These are phyloP conservation scores for Anthoptus insignis DNA, from an alignment of 2,888 invertebrate species.

Conservation along the genomic window DNA sequence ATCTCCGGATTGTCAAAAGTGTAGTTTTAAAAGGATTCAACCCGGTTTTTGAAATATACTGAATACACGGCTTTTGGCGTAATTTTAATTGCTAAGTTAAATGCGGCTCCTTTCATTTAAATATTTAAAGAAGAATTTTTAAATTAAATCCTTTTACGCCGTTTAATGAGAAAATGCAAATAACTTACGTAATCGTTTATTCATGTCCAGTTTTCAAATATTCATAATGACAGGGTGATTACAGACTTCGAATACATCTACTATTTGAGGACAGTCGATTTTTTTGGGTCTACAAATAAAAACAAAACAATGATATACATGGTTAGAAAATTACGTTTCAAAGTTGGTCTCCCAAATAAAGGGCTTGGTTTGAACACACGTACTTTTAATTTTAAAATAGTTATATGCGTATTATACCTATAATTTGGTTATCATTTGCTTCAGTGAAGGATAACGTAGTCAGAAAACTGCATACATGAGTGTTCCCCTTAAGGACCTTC, in stretches of 20 bases:
- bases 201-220: neutral
- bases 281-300: too few species aligned
- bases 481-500: too few species aligned
- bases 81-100: conserved; percentile 40
- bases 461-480: too few species aligned
- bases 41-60: conserved; percentile 32
- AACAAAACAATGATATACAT: too few species aligned
- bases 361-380: too few species aligned
- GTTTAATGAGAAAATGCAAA: conserved; percentile 34
- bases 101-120: conserved; percentile 36
- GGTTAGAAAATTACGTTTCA: too few species aligned
- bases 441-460: too few species aligned
- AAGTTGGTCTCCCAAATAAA: too few species aligned
- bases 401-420: too few species aligned
- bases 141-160: conserved; percentile 31
- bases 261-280: too few species aligned
- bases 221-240: neutral
- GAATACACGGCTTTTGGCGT: conserved; percentile 33
- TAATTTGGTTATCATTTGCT: too few species aligned
- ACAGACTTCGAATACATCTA: neutral
- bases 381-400: too few species aligned
- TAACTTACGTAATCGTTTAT: conserved; percentile 21
- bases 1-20: conserved; percentile 29
- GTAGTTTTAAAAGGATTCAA: conserved; percentile 27
- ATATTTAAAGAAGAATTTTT: conserved; percentile 30